Base-by-base conservation (phyloP, 2,888 invertebrate species). In the Cinara cedri region DNA sequence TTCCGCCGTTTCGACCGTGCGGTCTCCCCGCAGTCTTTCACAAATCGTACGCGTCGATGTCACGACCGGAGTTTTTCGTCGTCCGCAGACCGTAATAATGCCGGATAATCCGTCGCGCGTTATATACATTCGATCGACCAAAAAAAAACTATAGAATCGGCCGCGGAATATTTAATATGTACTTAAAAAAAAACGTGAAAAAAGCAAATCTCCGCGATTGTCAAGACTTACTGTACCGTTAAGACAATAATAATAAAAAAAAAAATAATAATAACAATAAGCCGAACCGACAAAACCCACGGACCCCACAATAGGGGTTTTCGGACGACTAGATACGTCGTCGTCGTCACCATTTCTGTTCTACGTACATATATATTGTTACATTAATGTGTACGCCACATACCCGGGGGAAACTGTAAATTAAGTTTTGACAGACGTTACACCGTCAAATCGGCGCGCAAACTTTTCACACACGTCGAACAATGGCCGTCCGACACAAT, bases 41-140 rank as follows among this genome's bases (percentile, higher is more conserved):
- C 3, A 34, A 6, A 34, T 34, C 34, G 6, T 34, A 34, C 60
- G 26, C 26, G 16, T 14, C 66, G 24, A 68, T 16, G 24, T 51
- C 49, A 24, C 49, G 16, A 51, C n/a, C n/a, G n/a, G n/a, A n/a
- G n/a, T n/a, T n/a, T n/a, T n/a, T n/a, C n/a, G n/a, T n/a, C 68
- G 68, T 49, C 68, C 49, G 49, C 49, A 68, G 68, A 68, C 68
- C 68, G 68, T 49, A 68, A 68, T 68, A 68, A 68, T 68, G 49
- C 68, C 46, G 68, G 68, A 68, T 68, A 24, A 68, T 49, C 68
- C 21, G 46, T 13, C 24, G 24, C 24, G 24, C 49, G 16, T 68
- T 24, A 16, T 49, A n/a, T n/a, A 26, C 49, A 68, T 49, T 68
- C 46, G 46, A 24, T 51, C 24, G 46, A 68, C 68, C n/a, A n/a